Base-by-base conservation (phyloP, 2,888 invertebrate species). In the Acholoe squamosa region DNA sequence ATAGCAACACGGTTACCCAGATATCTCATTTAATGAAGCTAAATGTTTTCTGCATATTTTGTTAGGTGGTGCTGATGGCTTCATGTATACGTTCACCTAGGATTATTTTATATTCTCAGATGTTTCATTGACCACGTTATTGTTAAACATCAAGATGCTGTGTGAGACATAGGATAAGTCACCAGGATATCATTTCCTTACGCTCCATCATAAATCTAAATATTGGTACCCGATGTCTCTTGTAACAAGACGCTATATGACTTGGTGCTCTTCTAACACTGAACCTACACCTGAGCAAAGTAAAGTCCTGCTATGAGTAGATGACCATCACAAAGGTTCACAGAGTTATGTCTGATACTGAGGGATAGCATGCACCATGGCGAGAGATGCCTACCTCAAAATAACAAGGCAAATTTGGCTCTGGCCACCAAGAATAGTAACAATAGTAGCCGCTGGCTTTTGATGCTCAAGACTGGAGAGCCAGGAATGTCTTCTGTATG, bases 341-440 rank as follows among this genome's bases (percentile, higher is more conserved):
- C n/a, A 67, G 22, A n/a, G 67, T 67, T 67, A 67, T n/a, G n/a
- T n/a, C 67, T 16, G 67, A 19, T 54, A 54, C 54, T 54, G 54
- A 54, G 54, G 54, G 19, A n/a, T 25, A 67, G 67, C n/a, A 22
- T 67, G n/a, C 7, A 67, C 67, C 14, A 7, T 16, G 67, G 5
- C 67, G 7, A 12, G 67, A 16, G n/a, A 67, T n/a, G n/a, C n/a
- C n/a, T 67, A n/a, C 67, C 16, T 67, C n/a, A 67, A 67, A 67
- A 67, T n/a, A 67, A 67, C 67, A 67, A 67, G 67, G 67, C 67
- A 67, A 67, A 67, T n/a, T 16, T 67, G 12, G 67, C 5, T n/a
- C n/a, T 25, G 22, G n/a, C 7, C 16, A 67, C 7, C n/a, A 16
- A 12, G n/a, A 67, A 67, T n/a, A 16, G 22, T n/a, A 67, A n/a